Conservation (phyloP, 1,140 invertebrate species). For the Zophobas atratus region DNA sequence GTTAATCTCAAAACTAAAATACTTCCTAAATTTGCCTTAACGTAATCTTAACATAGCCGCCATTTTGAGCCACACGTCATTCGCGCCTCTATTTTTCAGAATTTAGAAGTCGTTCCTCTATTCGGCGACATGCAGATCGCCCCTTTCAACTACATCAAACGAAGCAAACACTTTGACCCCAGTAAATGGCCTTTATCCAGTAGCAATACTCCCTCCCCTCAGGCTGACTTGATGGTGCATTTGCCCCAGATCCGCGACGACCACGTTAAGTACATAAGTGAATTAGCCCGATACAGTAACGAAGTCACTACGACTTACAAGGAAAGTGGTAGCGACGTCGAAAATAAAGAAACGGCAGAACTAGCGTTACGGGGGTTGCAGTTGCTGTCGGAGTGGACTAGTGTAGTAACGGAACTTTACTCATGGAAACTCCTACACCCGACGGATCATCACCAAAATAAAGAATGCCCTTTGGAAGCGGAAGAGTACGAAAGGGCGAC, state of each 20-base stretch:
- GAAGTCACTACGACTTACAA: constrained; percentile 95
- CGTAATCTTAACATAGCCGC: too few relatives aligned
- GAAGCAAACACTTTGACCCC: constrained; percentile 95
- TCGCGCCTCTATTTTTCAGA: constrained; percentile 67
- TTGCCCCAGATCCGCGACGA: constrained; percentile 96
- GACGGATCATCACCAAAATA: constrained; percentile 97
- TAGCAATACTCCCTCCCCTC: constrained; percentile 86
- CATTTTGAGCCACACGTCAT: not conserved
- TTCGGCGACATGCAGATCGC: constrained; percentile 99
- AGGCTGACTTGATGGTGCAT: constrained; percentile 97
- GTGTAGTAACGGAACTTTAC: constrained; percentile 97
- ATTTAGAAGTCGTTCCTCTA: constrained; percentile 97
- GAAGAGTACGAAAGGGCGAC: constrained; percentile 99
- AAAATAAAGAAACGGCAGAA: constrained; percentile 95
- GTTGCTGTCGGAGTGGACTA: constrained; percentile 96
- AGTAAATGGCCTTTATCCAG: constrained; percentile 93
- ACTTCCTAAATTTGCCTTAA: too few relatives aligned
- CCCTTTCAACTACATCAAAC: constrained; percentile 98
- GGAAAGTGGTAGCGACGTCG: constrained; percentile 91
- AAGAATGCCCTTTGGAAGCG: constrained; percentile 95
- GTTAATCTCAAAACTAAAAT: too few relatives aligned
- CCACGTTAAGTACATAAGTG: constrained; percentile 98
- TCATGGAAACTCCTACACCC: constrained; percentile 99
- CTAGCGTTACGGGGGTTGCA: constrained; percentile 94
- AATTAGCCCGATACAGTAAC: constrained; percentile 95